phyloP scores from a whole-genome alignment of 2,888 invertebrate species.

The Eremobia ochroleuca region DNA sequence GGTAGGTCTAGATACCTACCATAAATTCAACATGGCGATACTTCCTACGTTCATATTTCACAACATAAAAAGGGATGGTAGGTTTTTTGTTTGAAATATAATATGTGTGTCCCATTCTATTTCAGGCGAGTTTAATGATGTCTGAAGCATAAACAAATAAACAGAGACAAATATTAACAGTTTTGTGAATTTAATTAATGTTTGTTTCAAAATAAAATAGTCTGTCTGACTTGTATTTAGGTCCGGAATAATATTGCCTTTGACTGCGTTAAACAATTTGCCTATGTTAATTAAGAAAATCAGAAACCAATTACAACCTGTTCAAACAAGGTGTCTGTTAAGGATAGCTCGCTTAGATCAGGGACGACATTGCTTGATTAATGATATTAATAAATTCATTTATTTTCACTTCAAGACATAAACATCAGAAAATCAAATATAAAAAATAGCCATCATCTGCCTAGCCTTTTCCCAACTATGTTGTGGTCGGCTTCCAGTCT shows the following conservation, averaged over 20 bases:
- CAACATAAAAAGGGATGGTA: slow-evolving; percentile 18
- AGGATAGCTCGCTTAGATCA: slow-evolving; percentile 16
- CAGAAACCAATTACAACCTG: slow-evolving; percentile 20
- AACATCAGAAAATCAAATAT: no score
- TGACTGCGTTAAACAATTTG: not conserved
- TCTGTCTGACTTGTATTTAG: not conserved
- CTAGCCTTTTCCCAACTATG: no score
- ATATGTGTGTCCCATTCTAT: not conserved
- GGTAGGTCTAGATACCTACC: no score
- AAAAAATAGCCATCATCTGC: no score
- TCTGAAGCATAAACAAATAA: not conserved
- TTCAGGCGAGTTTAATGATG: not conserved
- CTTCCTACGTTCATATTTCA: slow-evolving; percentile 7
- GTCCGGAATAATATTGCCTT: not conserved
- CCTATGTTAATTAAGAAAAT: slow-evolving; percentile 9
- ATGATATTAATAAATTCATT: not conserved
- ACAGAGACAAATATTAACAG: not conserved
- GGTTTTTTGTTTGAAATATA: not conserved
- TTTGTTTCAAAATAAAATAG: not conserved
- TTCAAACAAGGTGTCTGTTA: slow-evolving; percentile 17
- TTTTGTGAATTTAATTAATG: not conserved
- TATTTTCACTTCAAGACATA: no score
- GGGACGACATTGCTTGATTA: not conserved
- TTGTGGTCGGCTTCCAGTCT: no score
- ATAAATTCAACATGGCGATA: no score